Base-by-base conservation (phyloP, 2,888 invertebrate genomes). In the Meteorus cinctellus region DNA sequence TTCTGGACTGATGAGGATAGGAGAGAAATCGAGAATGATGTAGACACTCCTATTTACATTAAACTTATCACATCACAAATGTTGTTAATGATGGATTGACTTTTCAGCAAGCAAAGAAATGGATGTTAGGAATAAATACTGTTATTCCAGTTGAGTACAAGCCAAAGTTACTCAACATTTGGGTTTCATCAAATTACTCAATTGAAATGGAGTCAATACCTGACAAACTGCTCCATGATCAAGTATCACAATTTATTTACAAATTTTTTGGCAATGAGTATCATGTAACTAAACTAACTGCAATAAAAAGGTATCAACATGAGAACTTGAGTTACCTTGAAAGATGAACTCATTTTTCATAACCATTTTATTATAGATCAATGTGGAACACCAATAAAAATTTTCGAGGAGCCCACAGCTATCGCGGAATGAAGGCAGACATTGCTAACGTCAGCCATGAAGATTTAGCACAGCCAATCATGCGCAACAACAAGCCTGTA, bases 361-460 rank as follows among this genome's bases (percentile, higher is more conserved):
- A 34, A 34, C 34, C 34, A 34, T 66, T 55, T 12, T 55, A 27
- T 75, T 16, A 27, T 48, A 75, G 79, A 55, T 93, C 95, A 1
- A 90, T 89, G 0, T 96, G 96, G 96, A 91, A 90, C 77, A 90
- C 91, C 0, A 94, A 95, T 88, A 92, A 92, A 0, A 92, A 92
- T 86, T 94, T 94, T 1, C 90, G 92, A 63, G 96, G 96, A 4
- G 93, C 94, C 0, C 96, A 96, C 86, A 91, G 93, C 1, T 94
- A 91, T 86, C 90, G 92, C 80, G 92, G 92, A 76, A 78, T 92
- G 19, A 86, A 90, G 16, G 88, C 91, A 0, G 91, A 92, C 2
- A 84, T 87, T 29, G 84, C 89, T 62, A 90, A 92, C 1, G 89
- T 90, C 5, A 90, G 90, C 12, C 88, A 92, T 3, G 82, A 85